These are phyloP conservation scores for Brachynemurus nebulosus DNA, from an alignment of 2,888 invertebrate species.

Conservation along the genomic window DNA sequence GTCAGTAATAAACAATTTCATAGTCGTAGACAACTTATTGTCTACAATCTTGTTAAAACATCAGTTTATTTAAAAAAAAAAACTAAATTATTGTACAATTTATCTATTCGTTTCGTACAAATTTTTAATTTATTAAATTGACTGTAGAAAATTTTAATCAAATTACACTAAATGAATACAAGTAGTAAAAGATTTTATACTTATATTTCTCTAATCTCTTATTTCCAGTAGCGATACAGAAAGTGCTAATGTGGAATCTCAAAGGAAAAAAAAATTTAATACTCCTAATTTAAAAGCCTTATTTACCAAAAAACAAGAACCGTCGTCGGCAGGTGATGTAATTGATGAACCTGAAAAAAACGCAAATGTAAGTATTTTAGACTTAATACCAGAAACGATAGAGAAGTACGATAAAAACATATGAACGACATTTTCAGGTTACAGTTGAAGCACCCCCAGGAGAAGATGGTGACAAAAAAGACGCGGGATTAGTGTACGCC, in stretches of 20 bases:
- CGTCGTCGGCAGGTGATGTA: conserved; percentile 13
- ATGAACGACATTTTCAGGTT: too few species aligned
- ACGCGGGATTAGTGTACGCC: conserved; percentile 58
- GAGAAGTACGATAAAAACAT: conserved; percentile 1
- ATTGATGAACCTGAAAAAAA: conserved; percentile 12
- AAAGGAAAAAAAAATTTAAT: conserved; percentile 15
- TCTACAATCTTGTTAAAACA: too few species aligned
- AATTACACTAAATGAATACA: background rate
- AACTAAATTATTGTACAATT: too few species aligned
- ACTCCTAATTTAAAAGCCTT: conserved; percentile 19
- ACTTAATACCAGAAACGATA: background rate
- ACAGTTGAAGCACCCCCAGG: conserved; percentile 7
- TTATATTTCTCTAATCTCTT: conserved; percentile 3
- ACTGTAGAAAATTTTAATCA: background rate
- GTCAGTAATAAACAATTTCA: too few species aligned
- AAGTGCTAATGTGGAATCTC: conserved; percentile 39
- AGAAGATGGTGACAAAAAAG: conserved; percentile 14
- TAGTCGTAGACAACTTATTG: too few species aligned
- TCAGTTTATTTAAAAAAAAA: too few species aligned
- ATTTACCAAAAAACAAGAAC: conserved; percentile 24
- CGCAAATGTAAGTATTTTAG: background rate
- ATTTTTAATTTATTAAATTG: too few species aligned
- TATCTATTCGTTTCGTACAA: too few species aligned
- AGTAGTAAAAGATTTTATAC: conserved; percentile 1
- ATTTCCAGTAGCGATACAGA: conserved; percentile 50